Evolutionary conservation across 2,888 invertebrate genomes (phyloP), one percentile per base, ranked within the genome.

Genomic region (Falcaria lacertinaria): DNA sequence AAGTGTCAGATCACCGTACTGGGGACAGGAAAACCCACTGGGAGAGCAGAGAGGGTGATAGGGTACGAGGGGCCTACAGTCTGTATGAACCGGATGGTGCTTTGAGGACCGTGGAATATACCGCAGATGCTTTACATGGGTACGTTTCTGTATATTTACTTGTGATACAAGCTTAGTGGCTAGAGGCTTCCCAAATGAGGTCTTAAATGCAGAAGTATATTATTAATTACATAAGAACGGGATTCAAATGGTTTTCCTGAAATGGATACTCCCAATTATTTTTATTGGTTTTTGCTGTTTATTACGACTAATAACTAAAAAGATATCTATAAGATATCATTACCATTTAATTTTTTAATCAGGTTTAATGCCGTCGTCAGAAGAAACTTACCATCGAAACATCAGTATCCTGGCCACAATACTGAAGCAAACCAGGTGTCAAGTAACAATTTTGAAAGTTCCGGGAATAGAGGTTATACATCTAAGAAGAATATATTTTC

Each of bases 21-120:
- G 90, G 90, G 1, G 91, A 91, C 52, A 71, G 83, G 51, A 90
- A 90, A 64, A 80, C 78, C 48, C 89, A 89, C 63, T 87, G 82
- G 82, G 90, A 91, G 71, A 79, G 74, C 42, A 68, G 90, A 16
- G 89, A 90, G 17, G 90, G 90, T 0, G 90, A 90, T 55, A 71
- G 77, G 25, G 90, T 90, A 8, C 79, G 89, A 4, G 90, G 90
- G 0, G 76, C 69, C 13, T 89, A 90, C 65, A 78, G 82, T 0
- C 57, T 90, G 44, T 81, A 86, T 39, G 90, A 90, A 50, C 86
- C 90, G 1, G 90, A 90, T 50, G 90, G 90, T n/a, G 86, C 86
- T 0, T 50, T 84, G 34, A 71, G 89, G 39, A 89, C 85, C 25
- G 90, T 90, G 14, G 86, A 90, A 52, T 90, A 90, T 51, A 80